Base-by-base conservation (phyloP, 2,797 vertebrate species). In the Enoplosus armatus region DNA sequence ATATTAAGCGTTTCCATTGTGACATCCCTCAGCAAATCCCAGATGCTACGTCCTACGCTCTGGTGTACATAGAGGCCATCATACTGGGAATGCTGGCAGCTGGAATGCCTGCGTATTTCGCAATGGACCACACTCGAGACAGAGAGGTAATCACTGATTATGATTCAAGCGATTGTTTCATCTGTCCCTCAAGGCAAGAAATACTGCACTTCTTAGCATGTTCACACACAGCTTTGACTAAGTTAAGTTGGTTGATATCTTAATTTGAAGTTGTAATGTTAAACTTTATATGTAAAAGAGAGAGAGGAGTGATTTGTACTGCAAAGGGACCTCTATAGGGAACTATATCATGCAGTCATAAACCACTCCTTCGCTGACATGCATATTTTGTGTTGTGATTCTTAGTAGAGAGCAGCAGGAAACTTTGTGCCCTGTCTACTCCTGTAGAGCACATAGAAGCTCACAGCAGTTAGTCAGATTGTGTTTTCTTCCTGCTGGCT, bases 81-180 rank as follows among this genome's bases (percentile, higher is more conserved):
- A 93, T 95, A 27, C 92, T 96, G 76, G 95, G 96, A 2, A 94
- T 95, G 64, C 59, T 96, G 75, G 96, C 97, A 3, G 97, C 97
- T 3, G 97, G 97, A 0, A 97, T 98, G 87, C 95, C 95, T 0
- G 97, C 97, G 3, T 96, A 97, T 41, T 96, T 99, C 14, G 96
- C 97, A 2, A 97, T 98, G 97, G 95, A 95, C 83, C 96, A 97
- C 87, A 89, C 92, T 1, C 90, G 90, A 45, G 93, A 93, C 73
- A 50, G 90, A 79, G 93, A 94, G 91, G 93, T 94, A 67, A 74
- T 0, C 6, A 1, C 24, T 53, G 33, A 62, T 16, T 12, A 4
- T 31, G 47, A 59, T 26, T 9, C 22, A 6, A 6, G 9, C 6
- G 15, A 61, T 56, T 9, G 6, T 48, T 50, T 53, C 35, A 24